Base-by-base conservation (phyloP, 2,113 vertebrate genomes). In the Anseranas semipalmata region DNA sequence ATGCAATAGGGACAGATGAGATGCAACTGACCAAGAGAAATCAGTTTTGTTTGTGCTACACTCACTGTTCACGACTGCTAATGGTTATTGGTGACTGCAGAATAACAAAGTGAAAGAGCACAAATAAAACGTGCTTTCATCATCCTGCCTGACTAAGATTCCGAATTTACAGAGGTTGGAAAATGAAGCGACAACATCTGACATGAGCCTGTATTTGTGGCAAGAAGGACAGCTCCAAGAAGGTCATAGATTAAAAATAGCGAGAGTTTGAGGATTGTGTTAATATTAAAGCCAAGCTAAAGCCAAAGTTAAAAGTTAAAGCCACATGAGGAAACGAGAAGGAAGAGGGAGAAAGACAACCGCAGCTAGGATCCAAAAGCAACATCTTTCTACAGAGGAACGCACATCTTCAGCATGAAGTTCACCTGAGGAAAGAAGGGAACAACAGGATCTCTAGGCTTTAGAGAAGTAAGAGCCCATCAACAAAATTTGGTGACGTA, bases 21-120 rank as follows among this genome's bases (percentile, higher is more conserved):
- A 87, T 25, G 27, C 65, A 45, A 68, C 16, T 35, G 32, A 74
- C 14, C 37, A 67, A 63, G 52, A 75, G 18, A 80, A 74, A 53
- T 4, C 8, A 45, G n/a, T 17, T 66, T 41, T 37, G 10, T 74
- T 43, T 91, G 65, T 39, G 20, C 25, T 58, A 50, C 9, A 15
- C 17, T 50, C 73, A 27, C 21, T 5, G 0, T 2, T 16, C 0
- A 37, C 2, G 3, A 80, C 9, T 65, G 39, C n/a, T 73, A 52
- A 76, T 3, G 6, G 9, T 76, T 76, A 86, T 37, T 48, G 76
- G 48, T 60, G 13, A 72, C 48, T 19, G 10, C 2, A 62, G 4
- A 85, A 21, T 63, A 75, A 72, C 15, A 22, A 82, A 76, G 45
- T 22, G 15, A 65, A 79, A 56, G 13, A 60, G 17, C 25, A 58